phyloP scores from a whole-genome alignment of 2,888 invertebrate species.

The Torymus auratus region DNA sequence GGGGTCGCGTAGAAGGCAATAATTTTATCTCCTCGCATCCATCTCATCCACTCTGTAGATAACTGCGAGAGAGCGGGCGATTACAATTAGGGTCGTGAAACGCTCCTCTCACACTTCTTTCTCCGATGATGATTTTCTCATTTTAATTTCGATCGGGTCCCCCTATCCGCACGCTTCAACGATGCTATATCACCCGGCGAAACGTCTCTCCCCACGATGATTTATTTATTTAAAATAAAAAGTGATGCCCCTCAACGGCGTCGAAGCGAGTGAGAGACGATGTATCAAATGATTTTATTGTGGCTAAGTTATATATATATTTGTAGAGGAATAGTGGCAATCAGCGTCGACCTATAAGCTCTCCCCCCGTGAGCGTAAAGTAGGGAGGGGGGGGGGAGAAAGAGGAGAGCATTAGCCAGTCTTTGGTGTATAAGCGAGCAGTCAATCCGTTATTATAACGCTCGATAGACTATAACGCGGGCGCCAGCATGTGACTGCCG shows the following conservation, averaged over 20 bases:
- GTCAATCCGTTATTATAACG: slow-evolving; percentile 58
- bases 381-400: background rate
- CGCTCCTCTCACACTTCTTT: slow-evolving; percentile 39
- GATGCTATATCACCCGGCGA: slow-evolving; percentile 21
- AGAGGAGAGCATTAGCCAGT: slow-evolving; percentile 33
- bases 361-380: slow-evolving; percentile 24
- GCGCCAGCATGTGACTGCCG: slow-evolving; percentile 69
- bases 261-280: slow-evolving; percentile 38
- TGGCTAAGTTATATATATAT: slow-evolving; percentile 13
- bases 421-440: slow-evolving; percentile 39
- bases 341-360: slow-evolving; percentile 50
- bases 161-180: slow-evolving; percentile 38
- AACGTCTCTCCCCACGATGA: background rate
- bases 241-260: slow-evolving; percentile 47
- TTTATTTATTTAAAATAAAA: slow-evolving; percentile 43
- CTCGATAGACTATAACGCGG: slow-evolving; percentile 63
- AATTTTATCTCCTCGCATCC: slow-evolving; percentile 58
- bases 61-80: slow-evolving; percentile 64
- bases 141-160: slow-evolving; percentile 71
- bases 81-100: slow-evolving; percentile 61
- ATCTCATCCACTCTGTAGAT: slow-evolving; percentile 66
- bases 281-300: slow-evolving; percentile 31
- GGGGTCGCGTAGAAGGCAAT: no score
- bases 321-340: slow-evolving; percentile 33
- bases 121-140: slow-evolving; percentile 67